These are phyloP conservation scores for Rhagophthalmus giganteus DNA, from an alignment of 2,888 invertebrate species.

Conservation along the genomic window DNA sequence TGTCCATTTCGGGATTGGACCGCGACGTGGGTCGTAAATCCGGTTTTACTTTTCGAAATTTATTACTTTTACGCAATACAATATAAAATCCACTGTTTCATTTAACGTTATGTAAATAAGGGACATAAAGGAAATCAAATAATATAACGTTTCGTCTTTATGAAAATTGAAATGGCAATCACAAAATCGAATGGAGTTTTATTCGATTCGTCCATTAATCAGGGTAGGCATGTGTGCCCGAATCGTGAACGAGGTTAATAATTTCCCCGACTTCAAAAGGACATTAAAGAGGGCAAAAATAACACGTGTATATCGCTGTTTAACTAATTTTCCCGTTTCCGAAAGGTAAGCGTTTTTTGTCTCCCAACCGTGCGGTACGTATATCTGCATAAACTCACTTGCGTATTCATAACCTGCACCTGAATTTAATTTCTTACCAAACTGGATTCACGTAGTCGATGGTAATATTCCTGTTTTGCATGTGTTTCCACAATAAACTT, in stretches of 20 bases:
- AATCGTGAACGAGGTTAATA: no score
- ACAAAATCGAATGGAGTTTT: no score
- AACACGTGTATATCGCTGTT: constrained; percentile 2
- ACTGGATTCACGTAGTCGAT: constrained; percentile 21
- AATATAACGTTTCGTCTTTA: no score
- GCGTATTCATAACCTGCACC: constrained; percentile 26
- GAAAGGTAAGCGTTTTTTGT: constrained; percentile 19
- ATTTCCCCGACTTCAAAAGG: background rate
- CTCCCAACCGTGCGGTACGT: constrained; percentile 1
- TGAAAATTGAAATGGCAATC: background rate
- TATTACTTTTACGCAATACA: constrained; percentile 19
- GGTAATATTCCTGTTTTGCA: constrained; percentile 29
- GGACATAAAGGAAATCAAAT: background rate
- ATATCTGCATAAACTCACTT: constrained; percentile 20
- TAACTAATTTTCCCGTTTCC: constrained; percentile 7
- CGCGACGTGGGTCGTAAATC: constrained; percentile 16
- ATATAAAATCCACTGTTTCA: constrained; percentile 6
- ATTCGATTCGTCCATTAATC: no score
- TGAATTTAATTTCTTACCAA: constrained; percentile 23
- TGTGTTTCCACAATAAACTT: constrained; percentile 28
- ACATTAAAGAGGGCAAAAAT: background rate
- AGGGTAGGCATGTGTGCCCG: no score
- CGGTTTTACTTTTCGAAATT: constrained; percentile 19
- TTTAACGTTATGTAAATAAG: constrained; percentile 8
- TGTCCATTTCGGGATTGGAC: constrained; percentile 14